These are phyloP conservation scores for Hydrolagus colliei DNA, from an alignment of 2,797 vertebrate genomes.

Conservation along the genomic window DNA sequence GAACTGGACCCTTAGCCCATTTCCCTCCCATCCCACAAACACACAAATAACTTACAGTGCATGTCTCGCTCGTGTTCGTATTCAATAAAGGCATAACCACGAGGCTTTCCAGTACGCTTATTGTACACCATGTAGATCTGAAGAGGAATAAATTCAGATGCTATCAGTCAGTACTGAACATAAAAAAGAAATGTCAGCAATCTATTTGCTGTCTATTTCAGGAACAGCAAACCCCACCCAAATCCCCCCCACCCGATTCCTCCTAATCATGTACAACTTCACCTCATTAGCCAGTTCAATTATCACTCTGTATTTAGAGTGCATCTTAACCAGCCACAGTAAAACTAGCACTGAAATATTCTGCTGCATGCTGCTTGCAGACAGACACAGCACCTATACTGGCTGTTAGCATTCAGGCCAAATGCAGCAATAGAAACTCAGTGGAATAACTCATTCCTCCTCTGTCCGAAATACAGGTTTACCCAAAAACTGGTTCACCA, in stretches of 20 bases:
- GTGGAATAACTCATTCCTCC: no score
- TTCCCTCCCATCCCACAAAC: not conserved
- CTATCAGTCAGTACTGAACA: not conserved
- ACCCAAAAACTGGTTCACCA: no score
- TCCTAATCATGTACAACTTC: not conserved
- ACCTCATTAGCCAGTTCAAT: not conserved
- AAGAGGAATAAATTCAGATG: not conserved
- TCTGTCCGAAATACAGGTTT: no score
- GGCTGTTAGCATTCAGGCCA: no score
- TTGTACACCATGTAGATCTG: constrained; percentile 95
- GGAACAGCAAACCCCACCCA: not conserved
- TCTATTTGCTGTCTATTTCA: not conserved
- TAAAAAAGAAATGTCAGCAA: not conserved
- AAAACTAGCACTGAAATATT: not conserved
- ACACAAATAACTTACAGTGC: constrained; percentile 80
- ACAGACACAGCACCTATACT: no score
- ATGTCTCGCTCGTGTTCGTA: constrained; percentile 92
- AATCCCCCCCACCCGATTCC: not conserved
- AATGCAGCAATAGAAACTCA: no score
- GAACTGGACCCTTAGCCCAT: not conserved
- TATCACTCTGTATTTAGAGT: no score
- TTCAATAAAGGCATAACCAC: constrained; percentile 93
- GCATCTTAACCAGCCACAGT: not conserved
- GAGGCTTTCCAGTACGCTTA: constrained; percentile 82
- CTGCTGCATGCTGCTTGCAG: not conserved